phyloP scores from a whole-genome alignment of 2,113 vertebrate species.

The Numida meleagris region DNA sequence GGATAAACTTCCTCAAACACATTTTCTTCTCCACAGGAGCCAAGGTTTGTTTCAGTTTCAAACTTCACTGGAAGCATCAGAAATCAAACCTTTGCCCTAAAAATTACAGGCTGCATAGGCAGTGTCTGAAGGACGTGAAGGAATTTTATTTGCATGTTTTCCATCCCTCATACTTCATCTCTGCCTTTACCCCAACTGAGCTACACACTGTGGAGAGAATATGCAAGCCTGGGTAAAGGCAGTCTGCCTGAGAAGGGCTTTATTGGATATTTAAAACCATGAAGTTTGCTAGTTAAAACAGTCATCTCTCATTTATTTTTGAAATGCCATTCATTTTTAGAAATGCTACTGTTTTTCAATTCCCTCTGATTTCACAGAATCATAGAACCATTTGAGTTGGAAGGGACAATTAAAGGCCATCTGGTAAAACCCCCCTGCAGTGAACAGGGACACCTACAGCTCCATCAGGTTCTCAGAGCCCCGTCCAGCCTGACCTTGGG shows the following conservation, averaged over 20 bases:
- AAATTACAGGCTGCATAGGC: constrained; percentile 35
- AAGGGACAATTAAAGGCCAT: too few species aligned
- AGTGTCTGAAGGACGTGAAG: constrained; percentile 21
- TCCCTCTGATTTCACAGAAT: neutral
- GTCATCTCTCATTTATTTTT: neutral
- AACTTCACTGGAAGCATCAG: constrained; percentile 39
- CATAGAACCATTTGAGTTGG: too few species aligned
- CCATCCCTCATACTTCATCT: neutral
- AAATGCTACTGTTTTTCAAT: neutral
- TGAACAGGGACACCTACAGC: too few species aligned
- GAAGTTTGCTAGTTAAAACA: neutral
- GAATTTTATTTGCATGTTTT: constrained; percentile 55
- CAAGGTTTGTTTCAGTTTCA: constrained; percentile 41
- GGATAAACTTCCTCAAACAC: constrained; percentile 13
- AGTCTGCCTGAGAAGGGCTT: neutral
- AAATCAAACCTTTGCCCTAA: constrained; percentile 45
- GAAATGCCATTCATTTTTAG: neutral
- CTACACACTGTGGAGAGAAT: neutral
- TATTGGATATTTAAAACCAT: neutral
- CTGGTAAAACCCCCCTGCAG: too few species aligned
- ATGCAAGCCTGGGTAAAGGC: neutral
- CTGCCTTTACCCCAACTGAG: neutral
- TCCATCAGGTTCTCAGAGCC: too few species aligned
- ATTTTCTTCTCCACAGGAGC: constrained; percentile 60
- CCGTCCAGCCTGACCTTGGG: too few species aligned